phyloP scores from a whole-genome alignment of 2,888 invertebrate genomes.

The Megamerina dolium region DNA sequence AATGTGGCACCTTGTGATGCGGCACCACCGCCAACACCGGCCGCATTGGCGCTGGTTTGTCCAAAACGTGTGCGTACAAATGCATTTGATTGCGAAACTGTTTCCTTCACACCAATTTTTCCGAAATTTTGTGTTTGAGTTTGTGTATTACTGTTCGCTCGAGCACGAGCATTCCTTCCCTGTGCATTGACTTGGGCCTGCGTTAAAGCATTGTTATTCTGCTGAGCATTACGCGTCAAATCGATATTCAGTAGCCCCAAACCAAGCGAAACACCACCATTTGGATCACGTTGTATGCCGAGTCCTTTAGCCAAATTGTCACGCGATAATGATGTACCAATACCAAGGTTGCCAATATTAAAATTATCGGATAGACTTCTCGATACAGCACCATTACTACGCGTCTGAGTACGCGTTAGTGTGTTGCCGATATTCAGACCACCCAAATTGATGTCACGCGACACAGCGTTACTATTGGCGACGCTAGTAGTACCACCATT shows the following conservation, averaged over 20 bases:
- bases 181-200: constrained; percentile 34
- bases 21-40: constrained; percentile 28
- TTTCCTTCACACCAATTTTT: constrained; percentile 30
- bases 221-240: constrained; percentile 28
- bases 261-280: constrained; percentile 36
- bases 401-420: constrained; percentile 32
- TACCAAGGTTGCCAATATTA: constrained; percentile 36
- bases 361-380: constrained; percentile 32
- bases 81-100: constrained; percentile 35
- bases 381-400: constrained; percentile 34
- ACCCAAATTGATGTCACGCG: constrained; percentile 36
- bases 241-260: constrained; percentile 40
- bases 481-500: constrained; percentile 35
- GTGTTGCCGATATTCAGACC: constrained; percentile 41
- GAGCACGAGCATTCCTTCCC: constrained; percentile 31
- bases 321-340: constrained; percentile 40
- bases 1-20: constrained; percentile 16
- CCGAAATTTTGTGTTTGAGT: constrained; percentile 32
- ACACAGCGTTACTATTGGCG: constrained; percentile 32
- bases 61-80: constrained; percentile 32
- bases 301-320: constrained; percentile 36
- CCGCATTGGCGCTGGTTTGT: constrained; percentile 34
- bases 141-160: constrained; percentile 31
- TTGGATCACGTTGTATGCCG: constrained; percentile 33
- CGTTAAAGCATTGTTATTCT: constrained; percentile 19